Conservation (phyloP, 2,888 invertebrate species). For the Tipula vernalis region DNA sequence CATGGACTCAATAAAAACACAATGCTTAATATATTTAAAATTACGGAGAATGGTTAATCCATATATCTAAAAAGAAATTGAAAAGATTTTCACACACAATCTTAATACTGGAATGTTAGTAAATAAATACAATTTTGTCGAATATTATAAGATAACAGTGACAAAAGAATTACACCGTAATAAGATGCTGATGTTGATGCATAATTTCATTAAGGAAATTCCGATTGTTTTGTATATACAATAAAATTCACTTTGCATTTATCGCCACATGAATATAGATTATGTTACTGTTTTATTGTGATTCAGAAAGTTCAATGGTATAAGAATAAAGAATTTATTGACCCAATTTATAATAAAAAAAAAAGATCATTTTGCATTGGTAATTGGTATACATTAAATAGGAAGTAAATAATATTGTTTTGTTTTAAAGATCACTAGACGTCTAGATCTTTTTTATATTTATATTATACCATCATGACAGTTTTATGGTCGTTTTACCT, state of each 20-base stretch:
- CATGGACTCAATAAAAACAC: not conserved
- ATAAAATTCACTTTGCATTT: not conserved
- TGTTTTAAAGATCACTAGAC: not conserved
- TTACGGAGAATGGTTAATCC: not conserved
- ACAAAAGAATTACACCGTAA: not conserved
- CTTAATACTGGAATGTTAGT: not conserved
- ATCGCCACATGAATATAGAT: not conserved
- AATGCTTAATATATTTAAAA: not conserved
- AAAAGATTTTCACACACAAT: not conserved
- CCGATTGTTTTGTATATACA: not conserved
- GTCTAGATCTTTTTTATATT: not conserved
- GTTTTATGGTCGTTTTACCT: not conserved
- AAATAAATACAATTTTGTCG: not conserved
- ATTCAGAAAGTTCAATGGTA: not conserved
- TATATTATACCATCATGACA: not conserved
- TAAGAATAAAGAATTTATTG: not conserved
- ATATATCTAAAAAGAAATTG: not conserved
- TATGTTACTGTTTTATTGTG: not conserved
- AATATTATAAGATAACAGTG: not conserved
- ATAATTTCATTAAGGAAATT: not conserved
- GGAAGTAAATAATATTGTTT: not conserved
- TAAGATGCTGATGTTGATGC: not conserved
- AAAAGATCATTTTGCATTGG: not conserved
- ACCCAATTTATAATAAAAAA: not conserved
- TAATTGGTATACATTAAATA: not conserved